Percentiles rank a stretch among this genome's conserved stretches.
phyloP scores from a whole-genome alignment of 2,797 vertebrate species.

The Yasuhikotakia modesta region DNA sequence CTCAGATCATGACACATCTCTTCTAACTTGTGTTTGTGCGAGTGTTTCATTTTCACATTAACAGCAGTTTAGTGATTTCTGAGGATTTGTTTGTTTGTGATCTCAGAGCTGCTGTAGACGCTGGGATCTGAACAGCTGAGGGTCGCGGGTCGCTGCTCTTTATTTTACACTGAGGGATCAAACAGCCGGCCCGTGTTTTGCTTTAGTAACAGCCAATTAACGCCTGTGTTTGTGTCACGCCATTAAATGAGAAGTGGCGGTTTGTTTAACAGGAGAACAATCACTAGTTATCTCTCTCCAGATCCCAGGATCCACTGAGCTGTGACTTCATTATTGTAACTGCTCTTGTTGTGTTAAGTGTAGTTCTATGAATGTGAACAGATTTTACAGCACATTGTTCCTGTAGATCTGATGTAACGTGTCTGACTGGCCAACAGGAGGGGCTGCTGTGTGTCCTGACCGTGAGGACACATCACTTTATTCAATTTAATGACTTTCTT shows the following conservation, averaged over 20 bases:
- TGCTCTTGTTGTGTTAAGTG: too few relatives aligned
- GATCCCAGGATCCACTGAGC: too few relatives aligned
- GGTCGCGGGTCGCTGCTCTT: neutral
- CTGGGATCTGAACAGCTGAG: too few relatives aligned
- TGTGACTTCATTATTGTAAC: neutral
- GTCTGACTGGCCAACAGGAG: conserved; percentile 22
- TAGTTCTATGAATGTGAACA: too few relatives aligned
- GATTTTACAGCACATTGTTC: too few relatives aligned
- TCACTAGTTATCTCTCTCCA: conserved; percentile 2
- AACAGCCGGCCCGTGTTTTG: conserved; percentile 54
- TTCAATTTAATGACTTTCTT: conserved; percentile 64
- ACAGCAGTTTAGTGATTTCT: too few relatives aligned
- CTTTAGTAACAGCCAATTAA: conserved; percentile 55
- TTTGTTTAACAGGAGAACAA: neutral
- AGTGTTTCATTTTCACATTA: too few relatives aligned
- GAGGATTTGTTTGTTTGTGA: conserved; percentile 48
- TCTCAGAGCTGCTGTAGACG: neutral
- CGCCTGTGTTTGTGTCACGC: conserved; percentile 55
- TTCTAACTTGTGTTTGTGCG: too few relatives aligned
- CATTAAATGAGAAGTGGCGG: neutral
- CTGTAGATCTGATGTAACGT: neutral
- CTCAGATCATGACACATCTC: too few relatives aligned
- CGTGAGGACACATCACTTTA: conserved; percentile 57
- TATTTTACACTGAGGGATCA: conserved; percentile 9
- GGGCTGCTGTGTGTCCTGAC: conserved; percentile 37